phyloP scores from a whole-genome alignment of 2,113 vertebrate genomes.

The Zosterops lateralis region DNA sequence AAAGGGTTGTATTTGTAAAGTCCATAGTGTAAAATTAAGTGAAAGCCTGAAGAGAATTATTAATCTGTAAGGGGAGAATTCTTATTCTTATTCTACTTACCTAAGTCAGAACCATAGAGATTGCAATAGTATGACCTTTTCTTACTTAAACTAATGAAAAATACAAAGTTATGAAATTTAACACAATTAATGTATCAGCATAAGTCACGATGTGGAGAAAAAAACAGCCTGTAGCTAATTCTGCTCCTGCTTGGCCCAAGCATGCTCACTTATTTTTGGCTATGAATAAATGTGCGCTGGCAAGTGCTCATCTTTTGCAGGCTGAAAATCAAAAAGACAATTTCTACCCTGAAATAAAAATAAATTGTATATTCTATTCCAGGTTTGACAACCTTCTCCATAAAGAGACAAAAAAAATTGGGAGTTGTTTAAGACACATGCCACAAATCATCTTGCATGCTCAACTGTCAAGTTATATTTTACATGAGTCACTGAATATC shows the following conservation, averaged over 20 bases:
- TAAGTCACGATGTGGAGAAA: not conserved
- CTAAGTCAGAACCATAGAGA: not conserved
- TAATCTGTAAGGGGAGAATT: not conserved
- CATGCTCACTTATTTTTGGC: not conserved
- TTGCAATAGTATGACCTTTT: not conserved
- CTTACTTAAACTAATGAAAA: not conserved
- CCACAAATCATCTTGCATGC: slow-evolving; percentile 2
- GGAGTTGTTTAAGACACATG: not conserved
- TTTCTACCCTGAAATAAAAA: slow-evolving; percentile 19
- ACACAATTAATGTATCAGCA: not conserved
- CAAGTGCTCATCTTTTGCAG: not conserved
- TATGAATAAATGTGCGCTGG: not conserved
- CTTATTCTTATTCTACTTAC: not conserved
- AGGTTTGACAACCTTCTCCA: not conserved
- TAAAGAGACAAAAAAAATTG: not conserved
- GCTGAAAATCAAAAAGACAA: not conserved
- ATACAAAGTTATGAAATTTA: not conserved
- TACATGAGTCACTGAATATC: not conserved
- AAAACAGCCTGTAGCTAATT: not conserved
- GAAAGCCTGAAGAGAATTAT: not conserved
- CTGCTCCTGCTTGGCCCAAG: not conserved
- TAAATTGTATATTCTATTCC: not conserved
- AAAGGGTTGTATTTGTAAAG: not conserved
- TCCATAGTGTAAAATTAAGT: not conserved
- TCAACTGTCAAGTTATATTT: slow-evolving; percentile 14